Percentiles rank a stretch among this genome's conserved stretches.
These are phyloP conservation scores for Eupeodes corollae DNA, from an alignment of 1,140 invertebrate genomes.

Conservation along the genomic window DNA sequence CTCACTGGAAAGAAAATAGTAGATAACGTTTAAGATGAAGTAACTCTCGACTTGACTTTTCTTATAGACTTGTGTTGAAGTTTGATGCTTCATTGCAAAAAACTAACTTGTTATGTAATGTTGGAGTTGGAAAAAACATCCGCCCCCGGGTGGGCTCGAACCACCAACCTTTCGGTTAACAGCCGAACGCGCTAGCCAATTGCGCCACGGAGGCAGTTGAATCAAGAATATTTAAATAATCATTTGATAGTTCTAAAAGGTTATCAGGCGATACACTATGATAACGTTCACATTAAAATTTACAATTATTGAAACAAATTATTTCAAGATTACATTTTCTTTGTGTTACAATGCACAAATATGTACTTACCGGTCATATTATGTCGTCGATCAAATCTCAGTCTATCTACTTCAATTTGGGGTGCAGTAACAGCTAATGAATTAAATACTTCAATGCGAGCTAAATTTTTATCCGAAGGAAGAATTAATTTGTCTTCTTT, in stretches of 20 bases:
- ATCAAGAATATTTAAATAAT: no score
- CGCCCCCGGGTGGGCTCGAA: constrained; percentile 68
- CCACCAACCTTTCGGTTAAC: constrained; percentile 78
- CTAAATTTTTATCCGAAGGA: constrained; percentile 38
- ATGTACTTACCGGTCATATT: constrained; percentile 32
- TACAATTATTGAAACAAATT: no score
- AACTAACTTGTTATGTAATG: no score
- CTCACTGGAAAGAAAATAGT: no score
- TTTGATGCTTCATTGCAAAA: no score
- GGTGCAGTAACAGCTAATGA: constrained; percentile 65
- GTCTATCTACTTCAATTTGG: constrained; percentile 52
- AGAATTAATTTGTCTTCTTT: constrained; percentile 17
- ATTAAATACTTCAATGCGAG: constrained; percentile 62
- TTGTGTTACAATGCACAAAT: neutral
- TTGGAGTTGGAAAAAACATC: no score
- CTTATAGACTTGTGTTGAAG: no score
- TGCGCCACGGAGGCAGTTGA: constrained; percentile 59
- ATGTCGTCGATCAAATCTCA: constrained; percentile 29
- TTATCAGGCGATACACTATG: no score
- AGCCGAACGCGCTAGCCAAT: constrained; percentile 71
- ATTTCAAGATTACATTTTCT: neutral
- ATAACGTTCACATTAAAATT: no score
- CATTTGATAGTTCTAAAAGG: no score
- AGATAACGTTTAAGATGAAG: no score
- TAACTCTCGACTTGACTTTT: no score